Evolutionary conservation across 1,140 invertebrate genomes (phyloP), one percentile per base, ranked within the genome.

Genomic region (Drosophila micromelanica): DNA sequence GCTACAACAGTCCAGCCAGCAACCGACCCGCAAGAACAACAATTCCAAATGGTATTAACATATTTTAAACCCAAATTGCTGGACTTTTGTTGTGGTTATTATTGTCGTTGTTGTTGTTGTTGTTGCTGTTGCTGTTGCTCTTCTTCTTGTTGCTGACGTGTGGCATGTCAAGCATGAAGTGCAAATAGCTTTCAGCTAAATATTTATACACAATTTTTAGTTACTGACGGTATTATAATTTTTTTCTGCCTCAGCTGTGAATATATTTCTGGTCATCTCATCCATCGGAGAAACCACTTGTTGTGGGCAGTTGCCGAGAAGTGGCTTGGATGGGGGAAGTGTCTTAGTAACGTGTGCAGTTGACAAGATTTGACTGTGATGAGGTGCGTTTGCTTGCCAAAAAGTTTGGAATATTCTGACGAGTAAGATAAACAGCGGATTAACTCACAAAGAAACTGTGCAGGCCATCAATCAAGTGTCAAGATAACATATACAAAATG

Each of bases 61-160:
- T 86, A 86, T 86, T 79, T 87, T 87, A 81, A 86, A 78, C 76
- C 81, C 46, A 87, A 78, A 86, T 85, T 81, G 61, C 74, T 68
- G 76, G 67, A 73, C 64, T 68, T 80, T 67, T 70, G 72, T 57
- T 76, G 72, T 64, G 59, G 74, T 63, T 20, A 60, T 54, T 57
- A 73, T 86, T 81, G 69, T 60, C 59, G 60, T 71, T 77, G 56
- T 60, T 49, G 27, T 57, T 73, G 68, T 57, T 62, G 65, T 45
- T 70, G 64, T 20, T 30, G 61, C 37, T 70, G 64, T 20, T 30
- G 61, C 37, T 40, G 46, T 8, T 80, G 62, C 27, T 73, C 32
- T 7, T 9, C 32, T 35, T 35, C 37, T 42, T 56, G 59, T 60
- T 80, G 65, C 27, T 73, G 57, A 55, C 51, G 45, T 73, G 49